phyloP scores from a whole-genome alignment of 2,888 invertebrate genomes.

The Choristoneura rosaceana region DNA sequence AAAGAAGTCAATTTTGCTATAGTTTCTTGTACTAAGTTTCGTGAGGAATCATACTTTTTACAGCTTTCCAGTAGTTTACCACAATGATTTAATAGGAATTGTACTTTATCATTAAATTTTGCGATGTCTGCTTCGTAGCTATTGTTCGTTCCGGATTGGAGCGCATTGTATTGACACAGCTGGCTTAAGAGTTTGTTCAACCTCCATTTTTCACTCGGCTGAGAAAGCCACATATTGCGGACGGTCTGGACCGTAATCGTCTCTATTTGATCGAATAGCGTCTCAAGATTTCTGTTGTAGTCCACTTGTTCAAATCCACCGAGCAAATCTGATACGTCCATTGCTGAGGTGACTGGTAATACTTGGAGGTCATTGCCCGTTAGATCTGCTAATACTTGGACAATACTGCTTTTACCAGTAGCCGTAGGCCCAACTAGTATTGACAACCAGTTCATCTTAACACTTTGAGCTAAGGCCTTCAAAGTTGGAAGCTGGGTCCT shows the following conservation, averaged over 20 bases:
- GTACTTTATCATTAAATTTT: slow-evolving; percentile 64
- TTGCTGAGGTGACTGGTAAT: slow-evolving; percentile 94
- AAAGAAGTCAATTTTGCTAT: slow-evolving; percentile 68
- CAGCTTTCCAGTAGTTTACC: slow-evolving; percentile 55
- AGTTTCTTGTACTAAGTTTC: slow-evolving; percentile 58
- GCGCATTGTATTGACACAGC: slow-evolving; percentile 63
- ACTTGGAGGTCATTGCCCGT: slow-evolving; percentile 90
- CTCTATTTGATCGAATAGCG: slow-evolving; percentile 86
- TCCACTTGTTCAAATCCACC: slow-evolving; percentile 99
- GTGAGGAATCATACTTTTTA: slow-evolving; percentile 46
- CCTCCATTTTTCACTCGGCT: slow-evolving; percentile 56
- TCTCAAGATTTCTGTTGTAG: slow-evolving; percentile 90
- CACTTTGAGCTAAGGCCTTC: slow-evolving; percentile 93
- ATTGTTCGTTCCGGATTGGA: slow-evolving; percentile 52
- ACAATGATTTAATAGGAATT: slow-evolving; percentile 64
- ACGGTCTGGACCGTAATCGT: slow-evolving; percentile 80
- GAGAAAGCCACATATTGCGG: slow-evolving; percentile 73
- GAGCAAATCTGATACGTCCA: slow-evolving; percentile 97
- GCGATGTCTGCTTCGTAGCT: slow-evolving; percentile 55
- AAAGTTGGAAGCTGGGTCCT: slow-evolving; percentile 88
- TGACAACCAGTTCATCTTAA: slow-evolving; percentile 96
- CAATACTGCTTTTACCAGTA: slow-evolving; percentile 92
- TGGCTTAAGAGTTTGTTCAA: slow-evolving; percentile 63
- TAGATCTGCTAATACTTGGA: slow-evolving; percentile 91
- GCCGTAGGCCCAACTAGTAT: slow-evolving; percentile 93